These are phyloP conservation scores for Gouania willdenowi DNA, from an alignment of 2,797 vertebrate genomes.

Conservation along the genomic window DNA sequence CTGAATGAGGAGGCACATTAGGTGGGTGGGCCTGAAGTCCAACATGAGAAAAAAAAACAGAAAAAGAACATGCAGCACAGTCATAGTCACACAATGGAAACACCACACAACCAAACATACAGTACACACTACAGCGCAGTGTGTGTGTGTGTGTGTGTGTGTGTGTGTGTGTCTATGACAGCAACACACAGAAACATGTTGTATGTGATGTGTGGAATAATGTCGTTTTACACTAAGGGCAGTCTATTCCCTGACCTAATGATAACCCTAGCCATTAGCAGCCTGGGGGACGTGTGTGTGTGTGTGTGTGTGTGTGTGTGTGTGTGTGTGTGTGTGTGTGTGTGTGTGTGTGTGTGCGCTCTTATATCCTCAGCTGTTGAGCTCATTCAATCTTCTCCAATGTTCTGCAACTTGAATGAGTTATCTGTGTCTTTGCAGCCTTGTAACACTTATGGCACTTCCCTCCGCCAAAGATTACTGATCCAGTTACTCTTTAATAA, in stretches of 20 bases:
- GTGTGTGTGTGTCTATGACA: no score
- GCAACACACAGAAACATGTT: no score
- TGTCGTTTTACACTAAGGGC: no score
- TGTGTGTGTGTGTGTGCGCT: neutral
- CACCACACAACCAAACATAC: neutral
- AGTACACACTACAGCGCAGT: no score
- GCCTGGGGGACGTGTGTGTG: conserved; percentile 5
- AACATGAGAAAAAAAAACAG: neutral
- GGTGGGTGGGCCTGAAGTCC: conserved; percentile 37
- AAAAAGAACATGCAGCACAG: conserved; percentile 1
- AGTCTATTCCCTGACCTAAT: conserved; percentile 46
- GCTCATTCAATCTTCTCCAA: conserved; percentile 42
- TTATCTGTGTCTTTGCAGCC: conserved; percentile 20
- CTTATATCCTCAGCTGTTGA: conserved; percentile 52
- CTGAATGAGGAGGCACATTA: conserved; percentile 59
- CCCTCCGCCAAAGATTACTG: no score
- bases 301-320: no score
- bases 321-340: neutral
- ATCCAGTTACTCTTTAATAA: no score
- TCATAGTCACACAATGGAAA: conserved; percentile 3
- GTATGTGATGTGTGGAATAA: no score
- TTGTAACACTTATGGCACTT: no score
- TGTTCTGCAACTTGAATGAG: conserved; percentile 32
- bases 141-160: no score
- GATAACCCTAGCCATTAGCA: conserved; percentile 48